A percentile compares a stretch with the other conserved stretches of the same genome.
Conservation (phyloP, 1,140 invertebrate genomes). For the Drosophila cardini region DNA sequence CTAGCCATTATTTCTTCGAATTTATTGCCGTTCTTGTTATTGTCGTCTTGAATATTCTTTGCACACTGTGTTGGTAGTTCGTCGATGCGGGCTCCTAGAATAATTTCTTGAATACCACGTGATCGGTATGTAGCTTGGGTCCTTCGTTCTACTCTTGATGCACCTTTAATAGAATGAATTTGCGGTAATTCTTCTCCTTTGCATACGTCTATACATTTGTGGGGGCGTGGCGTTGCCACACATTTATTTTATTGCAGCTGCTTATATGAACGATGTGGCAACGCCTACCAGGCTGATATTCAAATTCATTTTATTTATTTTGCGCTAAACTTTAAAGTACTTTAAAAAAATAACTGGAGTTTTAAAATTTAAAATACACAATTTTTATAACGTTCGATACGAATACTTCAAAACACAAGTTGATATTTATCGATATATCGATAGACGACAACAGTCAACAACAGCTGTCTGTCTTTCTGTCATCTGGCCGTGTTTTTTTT, state of each 20-base stretch:
- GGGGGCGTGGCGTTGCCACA: constrained; percentile 33
- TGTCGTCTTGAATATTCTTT: constrained; percentile 14
- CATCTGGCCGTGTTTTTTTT: constrained; percentile 36
- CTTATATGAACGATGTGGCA: constrained; percentile 24
- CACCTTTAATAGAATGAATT: constrained; percentile 55
- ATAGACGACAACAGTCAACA: constrained; percentile 15
- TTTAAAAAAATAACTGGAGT: background rate
- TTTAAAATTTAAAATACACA: background rate
- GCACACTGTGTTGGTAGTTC: background rate
- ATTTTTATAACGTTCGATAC: background rate
- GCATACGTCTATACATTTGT: constrained; percentile 44
- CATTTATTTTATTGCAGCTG: constrained; percentile 25
- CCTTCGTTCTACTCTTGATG: constrained; percentile 22
- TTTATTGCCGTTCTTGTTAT: constrained; percentile 45
- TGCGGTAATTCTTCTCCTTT: constrained; percentile 49
- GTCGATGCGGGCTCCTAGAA: constrained; percentile 19
- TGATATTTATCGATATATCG: constrained; percentile 36
- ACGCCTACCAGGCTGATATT: background rate
- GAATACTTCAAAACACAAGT: background rate
- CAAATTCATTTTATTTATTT: constrained; percentile 2
- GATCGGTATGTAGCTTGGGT: constrained; percentile 16
- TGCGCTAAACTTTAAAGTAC: background rate
- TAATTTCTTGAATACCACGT: constrained; percentile 16
- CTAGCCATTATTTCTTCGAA: constrained; percentile 57
- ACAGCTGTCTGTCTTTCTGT: constrained; percentile 43